phyloP scores from a whole-genome alignment of 2,113 vertebrate genomes.

The Lasiurus cinereus region DNA sequence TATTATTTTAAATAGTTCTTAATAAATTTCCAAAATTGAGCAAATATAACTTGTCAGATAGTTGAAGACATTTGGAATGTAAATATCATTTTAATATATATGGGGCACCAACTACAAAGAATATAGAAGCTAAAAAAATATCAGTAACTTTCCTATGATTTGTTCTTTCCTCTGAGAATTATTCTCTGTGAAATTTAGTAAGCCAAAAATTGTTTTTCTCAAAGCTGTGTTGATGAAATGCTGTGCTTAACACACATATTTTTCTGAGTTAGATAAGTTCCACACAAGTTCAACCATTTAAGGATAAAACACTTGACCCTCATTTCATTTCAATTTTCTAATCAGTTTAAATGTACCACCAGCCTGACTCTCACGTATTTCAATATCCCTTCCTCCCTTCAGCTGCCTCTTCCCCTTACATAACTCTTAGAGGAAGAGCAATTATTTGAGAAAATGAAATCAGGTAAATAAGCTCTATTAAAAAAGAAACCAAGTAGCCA shows the following conservation, averaged over 20 bases:
- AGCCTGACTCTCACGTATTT: conserved; percentile 50
- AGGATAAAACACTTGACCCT: conserved; percentile 57
- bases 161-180: conserved; percentile 49
- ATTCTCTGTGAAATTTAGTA: conserved; percentile 53
- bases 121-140: neutral
- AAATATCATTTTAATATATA: conserved; percentile 17
- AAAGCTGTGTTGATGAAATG: conserved; percentile 65
- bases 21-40: neutral
- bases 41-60: neutral
- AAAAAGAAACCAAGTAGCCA: conserved; percentile 73
- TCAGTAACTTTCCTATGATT: neutral
- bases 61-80: conserved; percentile 16
- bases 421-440: conserved; percentile 70
- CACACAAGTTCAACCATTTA: conserved; percentile 42
- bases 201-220: conserved; percentile 49
- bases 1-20: neutral
- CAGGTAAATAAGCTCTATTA: conserved; percentile 77
- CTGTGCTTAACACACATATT: conserved; percentile 67
- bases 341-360: conserved; percentile 59
- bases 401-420: conserved; percentile 37
- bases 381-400: conserved; percentile 37
- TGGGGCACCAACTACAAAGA: neutral
- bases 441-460: conserved; percentile 82
- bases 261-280: conserved; percentile 62
- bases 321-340: conserved; percentile 60